phyloP scores from a whole-genome alignment of 2,888 invertebrate genomes.

The Augochlorella aurata region DNA sequence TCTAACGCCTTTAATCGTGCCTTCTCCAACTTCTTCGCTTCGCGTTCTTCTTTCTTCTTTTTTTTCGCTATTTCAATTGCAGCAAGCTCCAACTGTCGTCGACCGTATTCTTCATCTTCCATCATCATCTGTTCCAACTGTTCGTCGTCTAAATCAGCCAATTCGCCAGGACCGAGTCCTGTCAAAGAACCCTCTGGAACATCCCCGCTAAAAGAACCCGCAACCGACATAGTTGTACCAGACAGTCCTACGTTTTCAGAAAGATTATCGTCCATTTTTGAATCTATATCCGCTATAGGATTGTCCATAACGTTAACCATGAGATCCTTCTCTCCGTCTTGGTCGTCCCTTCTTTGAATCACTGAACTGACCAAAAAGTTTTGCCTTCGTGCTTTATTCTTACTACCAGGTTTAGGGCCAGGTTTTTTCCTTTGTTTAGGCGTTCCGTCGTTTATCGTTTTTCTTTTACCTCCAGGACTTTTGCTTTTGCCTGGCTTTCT shows the following conservation, averaged over 20 bases:
- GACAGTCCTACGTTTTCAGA: slow-evolving; percentile 63
- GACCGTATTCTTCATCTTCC: slow-evolving; percentile 85
- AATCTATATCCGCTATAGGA: slow-evolving; percentile 63
- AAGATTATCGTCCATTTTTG: slow-evolving; percentile 70
- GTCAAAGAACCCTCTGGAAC: slow-evolving; percentile 73
- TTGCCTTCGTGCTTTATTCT: slow-evolving; percentile 74
- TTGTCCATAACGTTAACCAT: slow-evolving; percentile 66
- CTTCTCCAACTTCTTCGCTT: slow-evolving; percentile 79
- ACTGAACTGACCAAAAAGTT: slow-evolving; percentile 68
- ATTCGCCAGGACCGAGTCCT: slow-evolving; percentile 76
- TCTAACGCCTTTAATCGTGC: slow-evolving; percentile 78
- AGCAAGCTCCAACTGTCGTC: slow-evolving; percentile 83
- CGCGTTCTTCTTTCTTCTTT: slow-evolving; percentile 78
- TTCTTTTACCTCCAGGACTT: slow-evolving; percentile 75
- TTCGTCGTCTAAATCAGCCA: slow-evolving; percentile 79
- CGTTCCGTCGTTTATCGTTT: slow-evolving; percentile 72
- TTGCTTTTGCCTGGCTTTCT: slow-evolving; percentile 75
- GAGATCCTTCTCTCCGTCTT: slow-evolving; percentile 70
- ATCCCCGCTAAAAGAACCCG: slow-evolving; percentile 68
- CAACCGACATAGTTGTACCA: slow-evolving; percentile 71
- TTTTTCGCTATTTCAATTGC: slow-evolving; percentile 81
- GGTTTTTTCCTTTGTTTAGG: slow-evolving; percentile 80
- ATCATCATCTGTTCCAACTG: slow-evolving; percentile 83
- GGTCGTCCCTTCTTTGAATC: slow-evolving; percentile 67
- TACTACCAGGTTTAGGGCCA: slow-evolving; percentile 80